Base-by-base conservation (phyloP, 92 coral and sea anemone species). In the Siderastrea siderea region DNA sequence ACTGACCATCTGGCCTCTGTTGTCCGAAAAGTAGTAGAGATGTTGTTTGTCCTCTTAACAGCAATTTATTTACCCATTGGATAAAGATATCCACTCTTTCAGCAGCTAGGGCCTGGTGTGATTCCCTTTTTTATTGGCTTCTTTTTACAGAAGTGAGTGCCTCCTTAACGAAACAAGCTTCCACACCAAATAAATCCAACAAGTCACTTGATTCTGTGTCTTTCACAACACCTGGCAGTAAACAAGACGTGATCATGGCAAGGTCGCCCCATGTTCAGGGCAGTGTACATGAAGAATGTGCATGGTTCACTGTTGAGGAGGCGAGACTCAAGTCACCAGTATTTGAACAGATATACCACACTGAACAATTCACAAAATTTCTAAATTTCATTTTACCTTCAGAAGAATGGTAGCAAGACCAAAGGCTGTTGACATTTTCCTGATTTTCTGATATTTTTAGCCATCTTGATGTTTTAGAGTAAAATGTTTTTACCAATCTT, bases 231-330 rank as follows among this genome's bases (percentile, higher is more conserved):
- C 58, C 86, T 84, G 86, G 2, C 7, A 63, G 50, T 51, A 77
- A 47, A 47, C 86, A 84, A 51, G 87, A 74, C 50, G 60, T 84
- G 5, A 84, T 84, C 50, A 48, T 71, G 44, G 85, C 78, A 82
- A 87, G 84, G 87, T 98, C 99, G 9, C 99, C 99, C n/a, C 83
- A 82, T n/a, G 99, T 98, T 6, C 92, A 93, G 61, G 98, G 96
- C 11, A 96, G 95, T 13, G 90, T 88, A 3, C 98, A 98, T 71
- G 99, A 98, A 81, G 99, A 98, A 77, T 98, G 99, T 79, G 90
- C 95, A 10, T 98, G 99, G 99, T 94, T 93, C 74, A 67, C 84
- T 60, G 48, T 98, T 3, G 95, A 94, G 7, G 94, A 92, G 59
- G 99, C 99, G 17, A 80, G 91, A 38, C 78, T 82, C 44, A 95